Evolutionary conservation across 2,113 vertebrate species (phyloP).

Genomic region (Tor tambroides): DNA sequence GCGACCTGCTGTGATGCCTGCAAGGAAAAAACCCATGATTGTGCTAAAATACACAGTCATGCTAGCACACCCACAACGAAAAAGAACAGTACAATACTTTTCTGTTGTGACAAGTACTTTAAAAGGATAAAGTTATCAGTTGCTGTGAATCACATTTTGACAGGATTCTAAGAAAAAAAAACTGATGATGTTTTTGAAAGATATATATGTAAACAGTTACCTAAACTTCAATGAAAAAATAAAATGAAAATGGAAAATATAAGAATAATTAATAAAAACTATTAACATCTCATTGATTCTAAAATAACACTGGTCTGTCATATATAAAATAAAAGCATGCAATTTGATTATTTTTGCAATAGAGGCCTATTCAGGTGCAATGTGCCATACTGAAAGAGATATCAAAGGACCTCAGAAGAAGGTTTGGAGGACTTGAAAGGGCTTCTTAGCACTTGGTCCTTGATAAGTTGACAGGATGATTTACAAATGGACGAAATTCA

Average conservation of each 20-base stretch:
- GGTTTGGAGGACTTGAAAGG: slow-evolving; percentile 15
- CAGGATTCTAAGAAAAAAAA: background rate
- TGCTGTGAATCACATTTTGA: background rate
- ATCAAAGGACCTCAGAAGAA: slow-evolving; percentile 10
- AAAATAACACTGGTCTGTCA: background rate
- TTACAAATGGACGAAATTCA: slow-evolving; percentile 17
- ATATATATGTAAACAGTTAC: too few species aligned
- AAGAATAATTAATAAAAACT: background rate
- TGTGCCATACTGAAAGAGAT: background rate
- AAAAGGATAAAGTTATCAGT: background rate
- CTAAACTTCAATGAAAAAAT: too few species aligned
- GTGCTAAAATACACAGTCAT: background rate
- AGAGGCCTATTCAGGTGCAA: background rate
- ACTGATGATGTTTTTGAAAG: background rate
- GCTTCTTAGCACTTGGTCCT: background rate
- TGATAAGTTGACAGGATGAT: slow-evolving; percentile 3
- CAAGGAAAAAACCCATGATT: background rate
- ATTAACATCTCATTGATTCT: background rate
- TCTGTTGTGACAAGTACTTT: background rate
- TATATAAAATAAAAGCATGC: background rate
- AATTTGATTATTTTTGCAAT: background rate
- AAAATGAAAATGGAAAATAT: too few species aligned
- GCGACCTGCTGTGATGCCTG: background rate
- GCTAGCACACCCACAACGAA: background rate
- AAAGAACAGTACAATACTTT: background rate